Base-by-base conservation (phyloP, 1,140 invertebrate species). In the Archivesica marissinica region DNA sequence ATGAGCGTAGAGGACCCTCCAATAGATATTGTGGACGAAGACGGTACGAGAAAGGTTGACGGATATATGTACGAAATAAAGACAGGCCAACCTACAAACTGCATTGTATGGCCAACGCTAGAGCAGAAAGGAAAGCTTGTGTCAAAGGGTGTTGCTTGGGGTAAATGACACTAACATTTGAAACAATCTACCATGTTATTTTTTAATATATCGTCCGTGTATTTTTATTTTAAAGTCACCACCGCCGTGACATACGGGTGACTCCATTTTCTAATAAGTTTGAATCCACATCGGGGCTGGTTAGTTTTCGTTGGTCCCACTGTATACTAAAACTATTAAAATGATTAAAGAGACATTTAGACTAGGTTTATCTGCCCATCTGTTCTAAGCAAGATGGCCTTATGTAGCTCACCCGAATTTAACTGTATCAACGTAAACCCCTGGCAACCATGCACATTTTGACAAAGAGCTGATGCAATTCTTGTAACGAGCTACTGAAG, bases 1-100 rank as follows among this genome's bases (percentile, higher is more conserved):
- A 82, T 82, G 79, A 28, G 50, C 23, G 33, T 82, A 6, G 64
- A 82, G 33, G 79, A 82, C 25, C 79, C 79, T 23, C 79, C 68
- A 9, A 56, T 82, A 11, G 30, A 39, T 39, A 80, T 80, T n/a
- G 20, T 54, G 50, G 15, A 54, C 20, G 15, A 6, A 9, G 4
- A 9, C 4, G 50, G 4, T 11, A 3, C 50, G 50, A n/a, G 20
- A 23, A 54, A n/a, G 4, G 23, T 54, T 54, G 50, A 54, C 20
- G 7, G 3, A n/a, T 4, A 7, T 4, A 7, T 9, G 20, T 54
- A 54, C 20, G 50, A 54, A 20, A 15, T 54, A 9, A 54, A 54
- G 50, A 11, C 7, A 11, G 50, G 7, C 17, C 6, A 54, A 54
- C 17, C 50, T 54, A n/a, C n/a, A n/a, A n/a, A n/a, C n/a, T 54